Conservation (phyloP, 2,113 vertebrate species). For the Labrus mixtus region DNA sequence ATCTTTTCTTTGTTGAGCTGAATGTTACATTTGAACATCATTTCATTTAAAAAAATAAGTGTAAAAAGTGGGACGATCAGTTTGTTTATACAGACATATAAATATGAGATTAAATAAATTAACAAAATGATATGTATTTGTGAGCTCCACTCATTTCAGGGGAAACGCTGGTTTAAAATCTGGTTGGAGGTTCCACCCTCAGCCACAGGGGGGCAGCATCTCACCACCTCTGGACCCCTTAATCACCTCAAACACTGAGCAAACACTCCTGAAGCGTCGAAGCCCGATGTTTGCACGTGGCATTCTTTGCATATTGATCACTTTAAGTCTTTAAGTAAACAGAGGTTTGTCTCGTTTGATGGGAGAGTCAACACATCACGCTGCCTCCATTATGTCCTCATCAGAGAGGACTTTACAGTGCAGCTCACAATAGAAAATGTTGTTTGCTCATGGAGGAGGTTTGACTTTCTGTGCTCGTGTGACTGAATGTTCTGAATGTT, state of each 20-base stretch:
- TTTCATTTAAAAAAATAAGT: no score
- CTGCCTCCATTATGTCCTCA: conserved; percentile 1
- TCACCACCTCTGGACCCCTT: neutral
- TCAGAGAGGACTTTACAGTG: neutral
- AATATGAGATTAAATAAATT: no score
- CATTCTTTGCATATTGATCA: conserved; percentile 30
- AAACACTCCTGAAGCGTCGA: neutral
- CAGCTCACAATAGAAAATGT: neutral
- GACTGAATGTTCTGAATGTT: conserved; percentile 14
- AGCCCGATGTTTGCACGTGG: conserved; percentile 2
- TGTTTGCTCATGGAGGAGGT: conserved; percentile 48
- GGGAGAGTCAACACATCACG: conserved; percentile 1
- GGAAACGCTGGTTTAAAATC: neutral
- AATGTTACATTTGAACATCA: no score
- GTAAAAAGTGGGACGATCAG: no score
- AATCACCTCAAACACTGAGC: neutral
- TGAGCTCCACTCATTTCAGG: neutral
- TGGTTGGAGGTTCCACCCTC: neutral
- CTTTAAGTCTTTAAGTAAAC: conserved; percentile 26
- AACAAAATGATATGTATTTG: no score
- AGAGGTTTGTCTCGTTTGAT: conserved; percentile 24
- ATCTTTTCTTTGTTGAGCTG: no score
- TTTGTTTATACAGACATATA: no score
- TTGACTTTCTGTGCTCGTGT: neutral
- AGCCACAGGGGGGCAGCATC: conserved; percentile 53